Conservation (phyloP, 2,888 invertebrate species). For the Hyles lineata region DNA sequence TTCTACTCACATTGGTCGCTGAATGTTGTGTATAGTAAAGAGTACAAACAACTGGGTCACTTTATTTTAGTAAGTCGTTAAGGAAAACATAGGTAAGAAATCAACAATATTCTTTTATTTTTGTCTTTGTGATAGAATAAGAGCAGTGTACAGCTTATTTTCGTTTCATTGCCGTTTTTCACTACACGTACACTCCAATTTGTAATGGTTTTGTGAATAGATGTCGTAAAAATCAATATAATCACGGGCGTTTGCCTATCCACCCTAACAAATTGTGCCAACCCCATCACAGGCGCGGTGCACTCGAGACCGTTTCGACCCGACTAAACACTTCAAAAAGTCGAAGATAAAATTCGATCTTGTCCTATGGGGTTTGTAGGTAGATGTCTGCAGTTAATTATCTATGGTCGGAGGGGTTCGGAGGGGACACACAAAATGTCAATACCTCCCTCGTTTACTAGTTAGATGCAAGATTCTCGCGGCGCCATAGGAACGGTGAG, state of each 20-base stretch:
- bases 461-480: conserved; percentile 63
- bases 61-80: too few relatives aligned
- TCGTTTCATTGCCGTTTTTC: background rate
- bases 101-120: background rate
- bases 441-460: conserved; percentile 67
- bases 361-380: conserved; percentile 64
- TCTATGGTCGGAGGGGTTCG: conserved; percentile 70
- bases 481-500: conserved; percentile 68
- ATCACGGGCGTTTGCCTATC: conserved; percentile 78
- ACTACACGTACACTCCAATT: background rate
- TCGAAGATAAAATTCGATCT: conserved; percentile 78
- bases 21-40: too few relatives aligned
- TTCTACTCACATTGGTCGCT: too few relatives aligned
- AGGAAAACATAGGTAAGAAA: background rate
- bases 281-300: conserved; percentile 68
- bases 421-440: conserved; percentile 70
- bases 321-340: conserved; percentile 73
- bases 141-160: background rate
- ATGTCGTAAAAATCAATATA: conserved; percentile 79
- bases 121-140: background rate
- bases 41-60: too few relatives aligned
- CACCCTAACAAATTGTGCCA: conserved; percentile 78
- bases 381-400: conserved; percentile 81
- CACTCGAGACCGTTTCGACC: conserved; percentile 58
- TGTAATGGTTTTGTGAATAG: conserved; percentile 45